Conservation (phyloP, 2,888 invertebrate species). For the Glyphotaelius pellucidus region DNA sequence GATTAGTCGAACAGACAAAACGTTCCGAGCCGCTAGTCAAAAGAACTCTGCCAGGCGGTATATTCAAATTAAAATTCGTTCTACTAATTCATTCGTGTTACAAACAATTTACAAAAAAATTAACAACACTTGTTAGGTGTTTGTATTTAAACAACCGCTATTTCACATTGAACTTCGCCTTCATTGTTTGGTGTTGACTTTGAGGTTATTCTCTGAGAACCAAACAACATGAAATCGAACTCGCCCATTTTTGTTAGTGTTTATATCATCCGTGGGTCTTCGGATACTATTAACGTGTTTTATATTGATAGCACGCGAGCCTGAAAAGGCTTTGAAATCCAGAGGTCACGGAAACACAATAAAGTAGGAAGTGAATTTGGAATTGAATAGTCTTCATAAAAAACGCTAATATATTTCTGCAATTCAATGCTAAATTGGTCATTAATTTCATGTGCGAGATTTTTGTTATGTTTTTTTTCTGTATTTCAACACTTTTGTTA, state of each 20-base stretch:
- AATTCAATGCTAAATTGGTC: background rate
- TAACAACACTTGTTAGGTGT: background rate
- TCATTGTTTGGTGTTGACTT: background rate
- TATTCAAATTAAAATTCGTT: background rate
- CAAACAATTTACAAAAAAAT: background rate
- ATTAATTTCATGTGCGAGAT: background rate
- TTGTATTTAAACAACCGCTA: background rate
- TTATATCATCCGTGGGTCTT: background rate
- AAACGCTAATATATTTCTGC: background rate
- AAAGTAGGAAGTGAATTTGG: background rate
- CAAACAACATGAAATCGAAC: background rate
- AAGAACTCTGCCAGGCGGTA: background rate
- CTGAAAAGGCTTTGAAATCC: background rate
- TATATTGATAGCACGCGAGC: background rate
- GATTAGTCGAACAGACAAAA: background rate
- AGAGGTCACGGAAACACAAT: slow-evolving; percentile 2
- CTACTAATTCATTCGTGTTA: background rate
- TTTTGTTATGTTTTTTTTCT: background rate
- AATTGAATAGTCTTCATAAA: background rate
- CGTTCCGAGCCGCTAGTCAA: background rate
- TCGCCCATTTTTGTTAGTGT: background rate
- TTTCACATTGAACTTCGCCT: background rate
- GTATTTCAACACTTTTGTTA: background rate
- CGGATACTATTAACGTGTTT: background rate
- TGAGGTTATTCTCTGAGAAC: background rate